Percentiles rank a stretch among this genome's conserved stretches.
Evolutionary conservation across 2,888 invertebrate genomes (phyloP).

Genomic region (Latheticus oryzae): DNA sequence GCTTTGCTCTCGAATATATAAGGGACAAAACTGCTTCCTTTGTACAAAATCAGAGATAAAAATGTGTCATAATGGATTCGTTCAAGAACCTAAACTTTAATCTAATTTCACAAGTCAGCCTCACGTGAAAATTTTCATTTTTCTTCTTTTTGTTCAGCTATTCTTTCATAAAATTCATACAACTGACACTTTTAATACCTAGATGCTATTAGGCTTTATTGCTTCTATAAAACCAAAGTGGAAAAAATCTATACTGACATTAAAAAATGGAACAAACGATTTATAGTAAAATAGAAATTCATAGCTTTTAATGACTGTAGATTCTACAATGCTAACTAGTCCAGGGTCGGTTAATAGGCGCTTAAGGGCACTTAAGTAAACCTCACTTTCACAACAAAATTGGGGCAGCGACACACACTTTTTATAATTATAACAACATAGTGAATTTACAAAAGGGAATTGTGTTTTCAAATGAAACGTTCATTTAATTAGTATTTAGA

Average conservation of each 20-base stretch:
- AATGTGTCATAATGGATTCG: conserved; percentile 34
- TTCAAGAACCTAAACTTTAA: conserved; percentile 32
- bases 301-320: too few relatives aligned
- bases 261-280: too few relatives aligned
- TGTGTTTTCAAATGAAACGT: not conserved
- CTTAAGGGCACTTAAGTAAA: too few relatives aligned
- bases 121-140: conserved; percentile 29
- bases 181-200: conserved; percentile 12
- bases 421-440: too few relatives aligned
- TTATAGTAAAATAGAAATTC: too few relatives aligned
- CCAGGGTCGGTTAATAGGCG: too few relatives aligned
- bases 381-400: too few relatives aligned
- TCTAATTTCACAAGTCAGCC: conserved; percentile 29
- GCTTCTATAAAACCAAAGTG: conserved; percentile 3
- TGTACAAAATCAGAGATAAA: conserved; percentile 36
- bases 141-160: conserved; percentile 22
- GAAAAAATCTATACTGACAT: too few relatives aligned
- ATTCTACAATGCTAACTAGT: too few relatives aligned
- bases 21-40: conserved; percentile 35
- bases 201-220: too few relatives aligned
- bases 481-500: not conserved
- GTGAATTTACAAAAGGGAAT: too few relatives aligned
- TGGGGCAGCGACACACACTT: too few relatives aligned
- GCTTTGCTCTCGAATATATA: conserved; percentile 34
- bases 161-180: conserved; percentile 17